Conservation (phyloP, 2,888 invertebrate genomes). For the Sabatieria punctata region DNA sequence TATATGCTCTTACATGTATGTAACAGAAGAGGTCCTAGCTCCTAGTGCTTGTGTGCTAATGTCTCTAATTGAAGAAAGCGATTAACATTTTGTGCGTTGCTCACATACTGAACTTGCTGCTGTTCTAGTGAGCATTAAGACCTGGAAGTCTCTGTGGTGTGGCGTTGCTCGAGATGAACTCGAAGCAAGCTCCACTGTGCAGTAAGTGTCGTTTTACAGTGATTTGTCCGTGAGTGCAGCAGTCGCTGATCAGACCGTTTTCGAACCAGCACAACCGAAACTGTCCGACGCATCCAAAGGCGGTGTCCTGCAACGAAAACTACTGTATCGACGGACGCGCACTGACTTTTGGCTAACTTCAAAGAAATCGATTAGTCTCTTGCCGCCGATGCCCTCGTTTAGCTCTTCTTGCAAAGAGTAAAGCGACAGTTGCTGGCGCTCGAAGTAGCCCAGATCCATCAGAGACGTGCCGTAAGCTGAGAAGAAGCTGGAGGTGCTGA, state of each 20-base stretch:
- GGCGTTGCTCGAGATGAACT: not conserved
- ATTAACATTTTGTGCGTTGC: too few relatives aligned
- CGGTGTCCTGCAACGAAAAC: slow-evolving; percentile 5
- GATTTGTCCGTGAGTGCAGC: slow-evolving; percentile 1
- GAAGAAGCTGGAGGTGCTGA: not conserved
- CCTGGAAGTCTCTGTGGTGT: not conserved
- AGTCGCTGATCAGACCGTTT: slow-evolving; percentile 3
- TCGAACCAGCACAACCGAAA: slow-evolving; percentile 8
- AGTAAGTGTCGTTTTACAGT: not conserved
- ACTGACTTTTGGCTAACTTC: not conserved
- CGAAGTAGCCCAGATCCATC: slow-evolving; percentile 2
- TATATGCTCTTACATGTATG: too few relatives aligned
- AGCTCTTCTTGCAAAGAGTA: not conserved
- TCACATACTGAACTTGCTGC: too few relatives aligned
- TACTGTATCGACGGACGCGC: too few relatives aligned
- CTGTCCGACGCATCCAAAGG: not conserved
- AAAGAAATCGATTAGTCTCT: not conserved
- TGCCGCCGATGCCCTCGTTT: not conserved
- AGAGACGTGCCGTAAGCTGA: too few relatives aligned
- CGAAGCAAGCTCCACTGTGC: slow-evolving; percentile 5
- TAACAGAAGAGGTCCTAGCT: too few relatives aligned
- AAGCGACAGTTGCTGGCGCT: not conserved
- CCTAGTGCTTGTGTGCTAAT: too few relatives aligned
- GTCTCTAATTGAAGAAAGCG: too few relatives aligned
- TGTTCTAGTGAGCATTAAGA: too few relatives aligned